Evolutionary conservation across 2,888 invertebrate species (phyloP).

Genomic region (Morpho deidamia): DNA sequence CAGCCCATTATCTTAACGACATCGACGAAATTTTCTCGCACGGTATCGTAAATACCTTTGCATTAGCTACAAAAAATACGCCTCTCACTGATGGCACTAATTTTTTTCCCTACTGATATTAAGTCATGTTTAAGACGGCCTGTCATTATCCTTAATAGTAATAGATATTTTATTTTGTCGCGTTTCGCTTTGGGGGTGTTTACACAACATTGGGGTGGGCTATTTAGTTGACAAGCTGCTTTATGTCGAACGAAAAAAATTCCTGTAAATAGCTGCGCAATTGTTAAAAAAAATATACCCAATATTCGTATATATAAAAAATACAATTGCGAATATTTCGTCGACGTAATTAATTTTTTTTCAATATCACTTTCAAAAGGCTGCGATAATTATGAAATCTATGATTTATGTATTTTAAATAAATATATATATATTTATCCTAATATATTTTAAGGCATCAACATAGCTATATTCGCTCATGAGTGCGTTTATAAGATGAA

Average conservation of each 20-base stretch:
- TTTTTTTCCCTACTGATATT: constrained; percentile 77
- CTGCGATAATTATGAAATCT: no score
- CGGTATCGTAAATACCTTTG: constrained; percentile 37
- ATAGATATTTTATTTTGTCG: constrained; percentile 79
- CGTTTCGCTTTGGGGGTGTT: constrained; percentile 66
- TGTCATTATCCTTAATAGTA: constrained; percentile 78
- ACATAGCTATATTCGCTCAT: no score
- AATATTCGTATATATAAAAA: no score
- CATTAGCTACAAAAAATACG: constrained; percentile 34
- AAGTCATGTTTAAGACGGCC: constrained; percentile 78
- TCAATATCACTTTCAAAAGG: no score
- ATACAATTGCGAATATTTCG: no score
- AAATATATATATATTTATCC: no score
- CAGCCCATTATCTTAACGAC: constrained; percentile 28
- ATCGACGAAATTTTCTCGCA: constrained; percentile 22
- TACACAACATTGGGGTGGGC: constrained; percentile 54
- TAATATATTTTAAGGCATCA: no score
- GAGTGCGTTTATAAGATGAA: no score
- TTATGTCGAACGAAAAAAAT: background rate
- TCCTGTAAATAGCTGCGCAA: no score
- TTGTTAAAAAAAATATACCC: no score
- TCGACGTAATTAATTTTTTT: no score
- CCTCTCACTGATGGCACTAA: constrained; percentile 63
- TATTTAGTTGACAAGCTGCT: constrained; percentile 29
- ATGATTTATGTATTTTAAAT: no score